Conservation (phyloP, 2,888 invertebrate genomes). For the Lingula anatina region DNA sequence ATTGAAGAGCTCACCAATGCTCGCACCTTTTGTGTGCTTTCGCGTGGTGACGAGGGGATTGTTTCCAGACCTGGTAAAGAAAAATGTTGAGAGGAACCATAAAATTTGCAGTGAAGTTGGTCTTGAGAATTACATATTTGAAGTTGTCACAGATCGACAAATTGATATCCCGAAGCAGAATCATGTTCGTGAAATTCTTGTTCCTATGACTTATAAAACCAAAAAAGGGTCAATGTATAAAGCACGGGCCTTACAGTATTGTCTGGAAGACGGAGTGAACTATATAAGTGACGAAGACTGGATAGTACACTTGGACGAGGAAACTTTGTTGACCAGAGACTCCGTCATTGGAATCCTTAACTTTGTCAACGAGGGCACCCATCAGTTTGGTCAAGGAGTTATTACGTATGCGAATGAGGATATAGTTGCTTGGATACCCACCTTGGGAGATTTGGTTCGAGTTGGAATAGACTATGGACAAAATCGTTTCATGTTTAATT, state of each 20-base stretch:
- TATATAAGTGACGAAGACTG: conserved; percentile 33
- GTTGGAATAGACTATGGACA: conserved; percentile 33
- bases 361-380: conserved; percentile 29
- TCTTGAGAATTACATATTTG: conserved; percentile 26
- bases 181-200: conserved; percentile 21
- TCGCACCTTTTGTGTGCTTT: conserved; percentile 31
- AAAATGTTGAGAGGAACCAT: conserved; percentile 25
- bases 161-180: conserved; percentile 19
- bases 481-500: conserved; percentile 22
- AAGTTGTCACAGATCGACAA: conserved; percentile 27
- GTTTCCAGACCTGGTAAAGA: conserved; percentile 22
- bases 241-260: conserved; percentile 36
- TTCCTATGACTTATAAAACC: conserved; percentile 24
- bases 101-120: conserved; percentile 20
- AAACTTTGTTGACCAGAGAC: conserved; percentile 33
- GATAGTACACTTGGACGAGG: conserved; percentile 42
- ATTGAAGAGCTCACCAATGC: conserved; percentile 26
- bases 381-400: conserved; percentile 35
- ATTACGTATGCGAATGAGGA: conserved; percentile 30
- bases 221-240: conserved; percentile 25
- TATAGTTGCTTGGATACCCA: conserved; percentile 36
- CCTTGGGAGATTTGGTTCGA: conserved; percentile 30
- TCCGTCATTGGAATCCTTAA: conserved; percentile 37
- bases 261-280: conserved; percentile 25
- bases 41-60: conserved; percentile 26